Evolutionary conservation across 2,797 vertebrate genomes (phyloP), one percentile per base, ranked within the genome.

Genomic region (Sciurus vulgaris): DNA sequence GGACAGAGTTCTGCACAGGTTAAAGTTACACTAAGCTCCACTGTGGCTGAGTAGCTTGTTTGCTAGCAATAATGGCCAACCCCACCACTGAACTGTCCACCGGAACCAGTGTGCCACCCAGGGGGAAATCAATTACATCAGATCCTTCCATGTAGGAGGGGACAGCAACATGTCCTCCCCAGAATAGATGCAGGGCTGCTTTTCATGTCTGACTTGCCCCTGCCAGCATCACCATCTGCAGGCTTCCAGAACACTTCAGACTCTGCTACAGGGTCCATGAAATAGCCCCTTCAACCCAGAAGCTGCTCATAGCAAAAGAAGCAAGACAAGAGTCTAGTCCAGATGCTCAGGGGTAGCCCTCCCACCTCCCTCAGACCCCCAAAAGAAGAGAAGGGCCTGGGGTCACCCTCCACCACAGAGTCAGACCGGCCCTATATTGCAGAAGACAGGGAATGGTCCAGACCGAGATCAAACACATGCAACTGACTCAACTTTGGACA

Each of bases 121-220:
- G 20, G 49, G 44, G 69, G 72, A 96, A 76, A 81, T 51, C 76
- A 79, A 49, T 76, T 30, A 41, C 11, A 83, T 63, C 70, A 92
- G 67, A 90, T 47, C 51, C 69, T 88, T 86, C 67, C 44, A 65
- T 5, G 6, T 41, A 54, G 93, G 35, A 86, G 41, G 44, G n/a
- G 73, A 35, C 85, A 89, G 69, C 41, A 76, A 88, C 82, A 74
- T 77, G 86, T 97, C 89, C 77, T 96, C 76, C 87, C 87, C 70
- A 92, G 87, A 94, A 82, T 7, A 85, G 85, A 90, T 51, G 72
- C 63, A 65, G 87, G 84, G 90, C 76, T 30, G 12, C 54, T 61
- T 70, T 89, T 54, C 22, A 2, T 38, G 30, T 74, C 63, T 70
- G 82, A 97, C 22, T 90, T 0, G 8, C 90, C 83, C 76, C 84